phyloP scores from a whole-genome alignment of 1,140 invertebrate genomes.

The Cephus cinctus region DNA sequence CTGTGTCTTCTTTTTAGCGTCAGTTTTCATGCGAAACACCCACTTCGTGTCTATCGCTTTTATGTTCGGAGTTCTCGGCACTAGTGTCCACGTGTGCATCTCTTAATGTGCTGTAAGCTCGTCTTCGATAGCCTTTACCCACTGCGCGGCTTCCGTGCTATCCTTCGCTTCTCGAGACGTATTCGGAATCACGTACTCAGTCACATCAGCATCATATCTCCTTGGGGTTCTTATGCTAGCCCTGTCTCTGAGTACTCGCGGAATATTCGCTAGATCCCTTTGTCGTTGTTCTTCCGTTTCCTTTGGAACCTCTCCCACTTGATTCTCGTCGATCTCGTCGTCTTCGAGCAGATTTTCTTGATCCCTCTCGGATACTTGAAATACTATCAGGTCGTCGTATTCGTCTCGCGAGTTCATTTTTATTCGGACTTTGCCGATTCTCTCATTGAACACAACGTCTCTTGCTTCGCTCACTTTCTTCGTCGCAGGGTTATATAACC shows the following conservation, averaged over 20 bases:
- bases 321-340: conserved; percentile 2
- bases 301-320: conserved; percentile 6
- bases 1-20: conserved; percentile 26
- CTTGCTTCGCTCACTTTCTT: not conserved
- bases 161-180: conserved; percentile 15
- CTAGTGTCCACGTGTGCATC: conserved; percentile 31
- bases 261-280: too few species aligned
- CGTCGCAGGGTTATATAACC: not conserved
- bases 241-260: conserved; percentile 24
- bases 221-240: conserved; percentile 9
- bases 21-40: conserved; percentile 34
- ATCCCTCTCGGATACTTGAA: too few species aligned
- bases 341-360: too few species aligned
- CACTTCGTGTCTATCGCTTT: conserved; percentile 30
- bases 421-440: conserved; percentile 3
- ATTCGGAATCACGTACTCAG: conserved; percentile 2
- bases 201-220: conserved; percentile 13
- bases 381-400: too few species aligned
- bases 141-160: conserved; percentile 14
- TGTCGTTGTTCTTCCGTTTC: conserved; percentile 33
- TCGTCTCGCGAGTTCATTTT: too few species aligned
- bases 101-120: conserved; percentile 25
- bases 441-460: conserved; percentile 4
- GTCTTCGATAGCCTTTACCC: conserved; percentile 28
- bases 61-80: conserved; percentile 18